phyloP scores from a whole-genome alignment of 2,797 vertebrate species.

The Oreortyx pictus region DNA sequence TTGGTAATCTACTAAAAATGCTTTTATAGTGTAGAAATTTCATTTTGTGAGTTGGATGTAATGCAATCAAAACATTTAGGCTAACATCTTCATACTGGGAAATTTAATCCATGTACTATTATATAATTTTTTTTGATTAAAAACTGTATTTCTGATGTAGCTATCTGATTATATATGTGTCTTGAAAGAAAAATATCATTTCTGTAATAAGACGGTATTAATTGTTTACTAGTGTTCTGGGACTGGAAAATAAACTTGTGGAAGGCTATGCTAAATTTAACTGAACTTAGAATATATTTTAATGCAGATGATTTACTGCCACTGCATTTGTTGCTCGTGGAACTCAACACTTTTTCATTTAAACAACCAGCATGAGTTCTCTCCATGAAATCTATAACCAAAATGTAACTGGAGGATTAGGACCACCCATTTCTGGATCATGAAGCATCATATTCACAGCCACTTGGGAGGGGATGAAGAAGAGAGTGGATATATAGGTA shows the following conservation, averaged over 20 bases:
- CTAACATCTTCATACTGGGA: constrained; percentile 83
- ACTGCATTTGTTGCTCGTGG: neutral
- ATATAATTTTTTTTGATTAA: neutral
- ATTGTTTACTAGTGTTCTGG: neutral
- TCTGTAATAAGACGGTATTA: neutral
- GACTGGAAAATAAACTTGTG: constrained; percentile 7
- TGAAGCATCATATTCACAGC: neutral
- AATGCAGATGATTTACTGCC: neutral
- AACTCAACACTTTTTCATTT: neutral
- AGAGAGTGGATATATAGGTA: neutral
- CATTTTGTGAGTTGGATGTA: constrained; percentile 87
- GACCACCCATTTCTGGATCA: neutral
- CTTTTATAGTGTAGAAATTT: constrained; percentile 89
- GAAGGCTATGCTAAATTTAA: neutral
- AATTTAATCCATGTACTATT: constrained; percentile 80
- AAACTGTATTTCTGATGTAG: neutral
- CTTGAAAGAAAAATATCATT: neutral
- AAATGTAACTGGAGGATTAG: neutral
- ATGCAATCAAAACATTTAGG: constrained; percentile 89
- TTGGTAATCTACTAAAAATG: constrained; percentile 89
- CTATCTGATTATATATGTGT: neutral
- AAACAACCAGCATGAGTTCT: neutral
- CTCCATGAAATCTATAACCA: neutral
- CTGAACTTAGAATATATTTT: neutral
- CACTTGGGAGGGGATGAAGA: neutral